phyloP scores from a whole-genome alignment of 2,113 vertebrate species.

The Bos taurus region ARS-UCD2.0 NC_037347.1:57307501-57308000 shows the following conservation, averaged over 20 bases:
- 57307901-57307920: constrained; percentile 18
- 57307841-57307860: constrained; percentile 21
- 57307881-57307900: constrained; percentile 25
- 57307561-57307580: neutral
- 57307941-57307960: neutral
- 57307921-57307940: constrained; percentile 36
- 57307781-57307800: neutral
- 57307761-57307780: neutral
- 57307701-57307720: neutral
- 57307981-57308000: constrained; percentile 56
- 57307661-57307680: neutral
- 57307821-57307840: constrained; percentile 4
- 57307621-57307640: neutral
- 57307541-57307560: no score
- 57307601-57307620: neutral
- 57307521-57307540: neutral
- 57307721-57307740: neutral
- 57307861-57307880: constrained; percentile 68
- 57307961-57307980: constrained; percentile 61
- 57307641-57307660: neutral
- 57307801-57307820: constrained; percentile 23
- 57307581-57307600: neutral
- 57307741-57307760: neutral
- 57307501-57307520: neutral
- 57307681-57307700: rapidly evolving